phyloP scores from a whole-genome alignment of 1,140 invertebrate genomes.

The Prorops nasuta region DNA sequence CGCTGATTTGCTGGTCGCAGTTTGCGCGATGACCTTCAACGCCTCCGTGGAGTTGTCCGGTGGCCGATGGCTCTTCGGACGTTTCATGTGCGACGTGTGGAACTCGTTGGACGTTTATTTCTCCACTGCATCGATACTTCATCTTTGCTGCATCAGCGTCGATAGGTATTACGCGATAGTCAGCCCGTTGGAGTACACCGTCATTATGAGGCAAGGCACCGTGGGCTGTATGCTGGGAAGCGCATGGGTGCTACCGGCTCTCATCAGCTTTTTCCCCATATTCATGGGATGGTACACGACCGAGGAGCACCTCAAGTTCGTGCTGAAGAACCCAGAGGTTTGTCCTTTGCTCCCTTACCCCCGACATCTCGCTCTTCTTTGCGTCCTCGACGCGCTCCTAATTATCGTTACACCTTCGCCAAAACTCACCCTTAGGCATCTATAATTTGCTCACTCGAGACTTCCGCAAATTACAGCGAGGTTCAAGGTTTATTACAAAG shows the following conservation, averaged over 20 bases:
- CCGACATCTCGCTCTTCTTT: too few species aligned
- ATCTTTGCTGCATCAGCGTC: constrained; percentile 92
- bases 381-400: neutral
- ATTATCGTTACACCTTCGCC: neutral
- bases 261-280: constrained; percentile 94
- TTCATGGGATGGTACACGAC: constrained; percentile 92
- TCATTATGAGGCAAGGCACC: constrained; percentile 80
- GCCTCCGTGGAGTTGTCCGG: constrained; percentile 80
- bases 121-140: constrained; percentile 90
- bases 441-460: too few species aligned
- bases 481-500: too few species aligned
- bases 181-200: constrained; percentile 81
- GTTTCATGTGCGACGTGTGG: constrained; percentile 90
- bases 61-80: constrained; percentile 82
- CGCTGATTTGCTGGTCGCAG: constrained; percentile 87
- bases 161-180: constrained; percentile 92
- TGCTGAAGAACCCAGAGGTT: constrained; percentile 69
- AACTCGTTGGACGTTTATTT: constrained; percentile 97
- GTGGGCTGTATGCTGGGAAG: constrained; percentile 81
- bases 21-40: constrained; percentile 94
- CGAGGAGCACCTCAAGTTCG: constrained; percentile 69
- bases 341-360: too few species aligned
- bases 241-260: constrained; percentile 87
- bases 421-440: neutral
- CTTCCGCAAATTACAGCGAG: too few species aligned